Conservation (phyloP, 2,113 vertebrate species). For the Pholis gunnellus region DNA sequence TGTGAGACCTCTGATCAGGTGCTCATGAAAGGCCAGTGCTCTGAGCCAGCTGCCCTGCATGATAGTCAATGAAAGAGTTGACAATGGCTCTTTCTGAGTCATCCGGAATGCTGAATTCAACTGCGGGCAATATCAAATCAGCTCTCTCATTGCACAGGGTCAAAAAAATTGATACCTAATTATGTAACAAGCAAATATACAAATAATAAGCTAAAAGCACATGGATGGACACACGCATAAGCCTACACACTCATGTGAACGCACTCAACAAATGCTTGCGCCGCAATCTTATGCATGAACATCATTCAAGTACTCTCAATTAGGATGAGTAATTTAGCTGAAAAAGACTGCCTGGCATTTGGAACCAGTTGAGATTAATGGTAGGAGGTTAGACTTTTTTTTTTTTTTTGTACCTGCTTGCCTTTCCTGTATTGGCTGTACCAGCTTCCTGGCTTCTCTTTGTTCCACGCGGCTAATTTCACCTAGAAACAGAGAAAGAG, state of each 20-base stretch:
- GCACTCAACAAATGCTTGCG: not conserved
- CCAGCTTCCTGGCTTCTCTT: constrained; percentile 92
- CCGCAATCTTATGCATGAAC: constrained; percentile 20
- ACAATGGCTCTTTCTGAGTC: constrained; percentile 37
- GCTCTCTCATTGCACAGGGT: constrained; percentile 23
- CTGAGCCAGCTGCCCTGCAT: constrained; percentile 30
- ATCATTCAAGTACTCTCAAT: constrained; percentile 21
- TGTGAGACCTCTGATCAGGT: constrained; percentile 60
- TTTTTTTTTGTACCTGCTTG: constrained; percentile 85
- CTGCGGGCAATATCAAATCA: constrained; percentile 27
- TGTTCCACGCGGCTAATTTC: constrained; percentile 91
- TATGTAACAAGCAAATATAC: constrained; percentile 14
- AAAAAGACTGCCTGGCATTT: constrained; percentile 34
- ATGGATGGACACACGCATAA: not conserved
- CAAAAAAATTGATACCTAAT: constrained; percentile 38
- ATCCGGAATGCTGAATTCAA: constrained; percentile 43
- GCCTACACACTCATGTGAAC: not conserved
- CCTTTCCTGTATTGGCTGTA: constrained; percentile 91
- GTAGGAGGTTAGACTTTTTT: constrained; percentile 1
- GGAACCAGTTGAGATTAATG: constrained; percentile 43
- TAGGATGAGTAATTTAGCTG: constrained; percentile 27
- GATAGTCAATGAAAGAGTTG: constrained; percentile 32
- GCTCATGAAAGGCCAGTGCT: constrained; percentile 53
- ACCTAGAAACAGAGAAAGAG: constrained; percentile 82
- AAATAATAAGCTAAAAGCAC: constrained; percentile 21